Evolutionary conservation across 2,888 invertebrate genomes (phyloP), one percentile per base, ranked within the genome.

Genomic region (Labia minor): DNA sequence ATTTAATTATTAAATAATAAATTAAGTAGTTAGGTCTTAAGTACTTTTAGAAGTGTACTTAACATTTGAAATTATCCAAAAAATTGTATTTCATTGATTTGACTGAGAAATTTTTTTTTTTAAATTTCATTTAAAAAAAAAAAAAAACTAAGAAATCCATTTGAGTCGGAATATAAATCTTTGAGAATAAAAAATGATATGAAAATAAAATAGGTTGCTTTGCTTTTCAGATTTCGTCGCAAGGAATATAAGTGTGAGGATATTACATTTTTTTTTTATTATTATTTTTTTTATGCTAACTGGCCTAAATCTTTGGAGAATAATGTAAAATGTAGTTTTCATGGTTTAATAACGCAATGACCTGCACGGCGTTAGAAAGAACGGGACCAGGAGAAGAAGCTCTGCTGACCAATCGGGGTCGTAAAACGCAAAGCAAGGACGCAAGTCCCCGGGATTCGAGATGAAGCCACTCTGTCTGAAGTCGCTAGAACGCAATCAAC

Each of bases 401-500:
- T 26, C 26, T 49, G 49, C 49, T 49, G 49, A 49, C 49, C 49
- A 49, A 49, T 49, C 49, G 14, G 49, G 49, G 49, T 49, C 49
- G 49, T 49, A 49, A 49, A 11, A 14, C 4, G 49, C 16, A 49
- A 14, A 4, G 14, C 49, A 49, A 49, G 49, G 49, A 49, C 49
- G 49, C 14, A 49, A 49, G 26, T 26, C 26, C 26, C 8, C 26
- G 8, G 26, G 26, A 6, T 8, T 8, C 26, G 26, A 26, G 26
- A 26, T 26, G 49, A 49, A 49, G 49, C 49, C 49, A 49, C 49
- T 49, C 49, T 49, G 49, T 49, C 49, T 49, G 49, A 49, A 49
- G 49, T 49, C 49, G 49, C 14, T 4, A 49, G 49, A 49, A 16
- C 14, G n/a, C 49, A 49, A n/a, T 14, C 49, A 49, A 49, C 49